Base-by-base conservation (phyloP, 2,888 invertebrate species). In the Andrena camellia region DNA sequence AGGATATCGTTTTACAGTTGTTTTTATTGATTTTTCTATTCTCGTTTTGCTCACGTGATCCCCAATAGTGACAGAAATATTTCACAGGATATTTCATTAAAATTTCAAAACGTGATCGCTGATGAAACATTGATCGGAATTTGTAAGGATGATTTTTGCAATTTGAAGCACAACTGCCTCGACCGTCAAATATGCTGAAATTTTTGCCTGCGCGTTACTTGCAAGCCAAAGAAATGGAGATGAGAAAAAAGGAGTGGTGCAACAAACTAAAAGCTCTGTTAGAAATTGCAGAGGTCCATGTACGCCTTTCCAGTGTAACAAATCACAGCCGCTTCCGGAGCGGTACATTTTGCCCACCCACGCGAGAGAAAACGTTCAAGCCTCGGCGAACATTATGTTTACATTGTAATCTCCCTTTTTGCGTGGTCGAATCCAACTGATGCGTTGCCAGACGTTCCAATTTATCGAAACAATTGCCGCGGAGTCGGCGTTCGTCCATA, bases 381-480 rank as follows among this genome's bases (percentile, higher is more conserved):
- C 48, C 42, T 70, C 64, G 57, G 23, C 57, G 64, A 57, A 64
- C 70, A 70, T 70, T 77, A 77, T 26, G 54, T 73, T 78, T 63
- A 73, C 67, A 70, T 68, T 78, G 73, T 67, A 72, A 33, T 52
- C 67, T 69, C 69, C 31, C 35, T 66, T 71, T 66, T 57, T 66
- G 48, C 71, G 59, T 33, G 50, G 20, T 26, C 64, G 71, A 48
- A 4, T 68, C 60, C 72, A 62, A 66, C 72, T 52, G 60, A 67
- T 60, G 72, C 63, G 60, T 23, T 31, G 63, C 60, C 67, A 50
- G 60, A 29, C 63, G 48, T 60, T 75, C 42, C 70, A 80, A 80
- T 80, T 80, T 80, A 75, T 70, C 64, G 75, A 75, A 63, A 78
- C 62, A 63, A 73, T 70, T 66, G 63, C 52, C 52, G 35, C 2